Evolutionary conservation across 2,888 invertebrate species (phyloP), one percentile per base, ranked within the genome.

Genomic region (Platerodrilus igneus): DNA sequence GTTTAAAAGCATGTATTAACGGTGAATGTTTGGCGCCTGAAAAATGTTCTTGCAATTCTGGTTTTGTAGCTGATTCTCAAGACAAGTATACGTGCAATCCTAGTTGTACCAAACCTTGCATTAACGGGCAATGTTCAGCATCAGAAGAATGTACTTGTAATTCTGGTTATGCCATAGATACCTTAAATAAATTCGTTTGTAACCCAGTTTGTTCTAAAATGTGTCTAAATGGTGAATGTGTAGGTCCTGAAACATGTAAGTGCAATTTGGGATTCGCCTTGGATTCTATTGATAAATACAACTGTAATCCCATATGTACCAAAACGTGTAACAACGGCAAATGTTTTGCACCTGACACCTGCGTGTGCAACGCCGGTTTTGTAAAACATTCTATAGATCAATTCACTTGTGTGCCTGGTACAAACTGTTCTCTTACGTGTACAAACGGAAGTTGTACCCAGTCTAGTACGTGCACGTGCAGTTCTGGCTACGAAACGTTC

Each of bases 141-240:
- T 32, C 38, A 1, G 33, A 34, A 2, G 71, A 71, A 18, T 86
- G 86, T 45, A 67, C 74, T 4, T 87, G 86, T 55, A 76, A 74
- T 56, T 64, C 73, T 26, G 72, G 81, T 1, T 80, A 70, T 52
- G 8, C 3, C 13, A 1, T n/a, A 3, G 10, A 23, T 27, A 26
- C 21, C 3, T 25, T 40, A 19, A 50, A 48, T 27, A 25, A 41
- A 33, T 47, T 33, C 27, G 27, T 33, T 9, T 37, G 41, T 6
- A 21, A 45, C n/a, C 60, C 62, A 1, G 29, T 27, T 6, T 64
- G 64, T 30, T 39, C 34, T 4, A 63, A 64, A 3, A 65, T 64
- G 35, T 79, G 79, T 28, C 52, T 67, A 37, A 78, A 77, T 64
- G 71, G 73, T n/a, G 69, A 70, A 31, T 77, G 77, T 47, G 68